Base-by-base conservation (phyloP, 2,113 vertebrate genomes). In the Tachuris rubrigastra region DNA sequence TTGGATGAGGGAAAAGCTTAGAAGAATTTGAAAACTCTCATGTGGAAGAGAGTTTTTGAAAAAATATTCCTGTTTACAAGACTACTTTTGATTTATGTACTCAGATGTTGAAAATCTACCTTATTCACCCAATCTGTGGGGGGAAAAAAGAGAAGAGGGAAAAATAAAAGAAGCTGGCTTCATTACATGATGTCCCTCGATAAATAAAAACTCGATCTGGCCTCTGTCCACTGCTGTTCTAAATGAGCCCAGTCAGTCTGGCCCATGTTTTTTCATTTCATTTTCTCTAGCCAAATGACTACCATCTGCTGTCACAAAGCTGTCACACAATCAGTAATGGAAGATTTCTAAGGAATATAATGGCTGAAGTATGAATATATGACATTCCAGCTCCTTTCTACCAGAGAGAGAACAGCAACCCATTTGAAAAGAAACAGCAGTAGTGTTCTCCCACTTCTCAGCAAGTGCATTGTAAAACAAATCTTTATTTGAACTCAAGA, bases 401-500 rank as follows among this genome's bases (percentile, higher is more conserved):
- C 96, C 96, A 97, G 91, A 92, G 91, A 95, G 96, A 97, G 96
- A 97, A 97, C 94, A 97, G 96, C 95, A 96, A 95, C 94, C 91
- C 95, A 96, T 97, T 97, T 97, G 96, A 96, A 97, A 98, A 97
- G 98, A 97, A 98, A 93, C 96, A 97, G 98, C 97, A 89, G 82
- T 75, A 92, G 97, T 85, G 96, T 97, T 98, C 97, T 97, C 97
- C 97, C 97, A 98, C 98, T 98, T 98, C 98, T 98, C 97, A 95
- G 98, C 98, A 98, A 98, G 98, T 97, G 97, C 98, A 98, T 97
- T 98, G 98, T 98, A 99, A 98, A 98, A 99, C 98, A 99, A 98
- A 99, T 99, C 98, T 99, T 98, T 98, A 98, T 99, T 98, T 98
- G 98, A 98, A 98, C 98, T 98, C 98, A 98, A 98, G 98, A 98